Conservation (phyloP, 2,113 vertebrate genomes). For the Emydura subglobosa region DNA sequence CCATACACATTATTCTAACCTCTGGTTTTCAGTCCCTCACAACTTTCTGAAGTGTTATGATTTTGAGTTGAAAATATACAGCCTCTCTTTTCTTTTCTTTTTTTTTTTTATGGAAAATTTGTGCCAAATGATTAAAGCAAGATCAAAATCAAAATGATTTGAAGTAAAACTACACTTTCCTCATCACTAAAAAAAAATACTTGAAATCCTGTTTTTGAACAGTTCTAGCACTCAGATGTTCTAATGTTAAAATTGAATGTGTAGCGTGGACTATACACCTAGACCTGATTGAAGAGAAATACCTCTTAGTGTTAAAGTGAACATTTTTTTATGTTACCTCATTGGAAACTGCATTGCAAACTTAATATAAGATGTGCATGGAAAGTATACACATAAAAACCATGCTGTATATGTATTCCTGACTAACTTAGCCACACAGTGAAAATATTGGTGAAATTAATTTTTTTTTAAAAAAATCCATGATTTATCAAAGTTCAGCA, state of each 20-base stretch:
- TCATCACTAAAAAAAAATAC: background rate
- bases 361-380: background rate
- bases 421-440: background rate
- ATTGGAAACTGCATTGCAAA: background rate
- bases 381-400: background rate
- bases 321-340: background rate
- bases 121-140: background rate
- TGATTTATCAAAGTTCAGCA: background rate
- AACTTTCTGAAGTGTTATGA: background rate
- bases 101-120: background rate
- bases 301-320: background rate
- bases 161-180: background rate
- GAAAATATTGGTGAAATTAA: background rate
- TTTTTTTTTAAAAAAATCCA: background rate
- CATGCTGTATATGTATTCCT: background rate
- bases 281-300: background rate
- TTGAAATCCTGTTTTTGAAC: background rate
- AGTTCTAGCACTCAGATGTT: background rate
- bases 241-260: background rate
- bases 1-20: background rate
- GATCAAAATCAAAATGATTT: background rate
- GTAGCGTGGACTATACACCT: background rate
- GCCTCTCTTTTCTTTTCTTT: no score
- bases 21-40: background rate
- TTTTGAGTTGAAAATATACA: background rate